These are phyloP conservation scores for Ceratitis capitata DNA, from an alignment of 1,140 invertebrate species.

Conservation along the genomic window DNA sequence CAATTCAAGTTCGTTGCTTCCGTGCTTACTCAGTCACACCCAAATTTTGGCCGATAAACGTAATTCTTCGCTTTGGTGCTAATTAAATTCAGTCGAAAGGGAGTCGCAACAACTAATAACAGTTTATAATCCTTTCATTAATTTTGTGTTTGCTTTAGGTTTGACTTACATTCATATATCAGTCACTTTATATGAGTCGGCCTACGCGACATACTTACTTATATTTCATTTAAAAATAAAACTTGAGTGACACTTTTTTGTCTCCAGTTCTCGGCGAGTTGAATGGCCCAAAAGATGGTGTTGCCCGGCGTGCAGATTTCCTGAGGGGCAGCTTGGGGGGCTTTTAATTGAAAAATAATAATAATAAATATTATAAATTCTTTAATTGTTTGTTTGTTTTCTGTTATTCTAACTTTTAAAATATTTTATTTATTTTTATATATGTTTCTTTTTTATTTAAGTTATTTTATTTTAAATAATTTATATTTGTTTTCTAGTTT, in stretches of 20 bases:
- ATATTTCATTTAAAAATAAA: background rate
- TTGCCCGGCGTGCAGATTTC: background rate
- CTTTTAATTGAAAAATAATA: background rate
- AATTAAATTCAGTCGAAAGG: background rate
- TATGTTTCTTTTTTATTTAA: no score
- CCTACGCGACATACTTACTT: background rate
- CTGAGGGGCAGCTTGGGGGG: no score
- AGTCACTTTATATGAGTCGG: background rate
- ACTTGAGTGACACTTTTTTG: background rate
- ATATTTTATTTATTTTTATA: no score
- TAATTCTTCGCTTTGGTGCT: background rate
- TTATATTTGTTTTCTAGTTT: no score
- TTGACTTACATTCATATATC: background rate
- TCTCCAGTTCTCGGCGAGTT: background rate
- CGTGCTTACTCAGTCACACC: background rate
- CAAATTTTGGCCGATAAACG: background rate
- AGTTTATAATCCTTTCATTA: background rate
- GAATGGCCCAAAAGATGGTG: background rate
- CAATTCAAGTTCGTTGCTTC: background rate
- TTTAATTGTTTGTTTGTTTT: background rate
- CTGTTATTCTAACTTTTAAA: background rate
- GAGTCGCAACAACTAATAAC: no score
- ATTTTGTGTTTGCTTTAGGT: background rate
- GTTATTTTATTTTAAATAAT: no score
- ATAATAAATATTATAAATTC: no score